Percentiles rank a stretch among this genome's conserved stretches.
These are phyloP conservation scores for Corythucha ciliata DNA, from an alignment of 2,888 invertebrate genomes.

Conservation along the genomic window DNA sequence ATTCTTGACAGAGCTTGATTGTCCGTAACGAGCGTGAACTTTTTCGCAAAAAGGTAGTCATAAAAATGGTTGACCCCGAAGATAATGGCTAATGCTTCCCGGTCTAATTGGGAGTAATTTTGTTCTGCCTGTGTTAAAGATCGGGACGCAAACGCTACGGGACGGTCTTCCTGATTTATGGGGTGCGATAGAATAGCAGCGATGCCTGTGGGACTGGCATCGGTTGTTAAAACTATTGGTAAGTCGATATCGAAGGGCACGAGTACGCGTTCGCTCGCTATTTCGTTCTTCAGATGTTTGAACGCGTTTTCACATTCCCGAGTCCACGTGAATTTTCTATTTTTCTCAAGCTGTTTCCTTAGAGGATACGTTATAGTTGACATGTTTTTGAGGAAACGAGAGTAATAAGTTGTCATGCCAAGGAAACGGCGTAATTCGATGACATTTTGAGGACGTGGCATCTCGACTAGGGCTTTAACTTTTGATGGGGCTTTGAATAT, in stretches of 20 bases:
- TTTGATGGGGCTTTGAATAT: conserved; percentile 8
- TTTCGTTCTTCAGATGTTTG: conserved; percentile 30
- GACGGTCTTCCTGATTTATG: conserved; percentile 22
- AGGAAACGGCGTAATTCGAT: conserved; percentile 10
- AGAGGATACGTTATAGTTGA: conserved; percentile 28
- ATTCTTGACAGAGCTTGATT: conserved; percentile 6
- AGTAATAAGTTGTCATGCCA: conserved; percentile 13
- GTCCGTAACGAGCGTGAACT: conserved; percentile 41
- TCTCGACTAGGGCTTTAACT: conserved; percentile 3
- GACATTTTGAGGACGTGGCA: background rate
- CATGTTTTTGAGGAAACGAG: conserved; percentile 15
- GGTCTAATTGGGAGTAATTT: conserved; percentile 24
- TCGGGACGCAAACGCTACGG: conserved; percentile 28
- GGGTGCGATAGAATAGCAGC: conserved; percentile 5
- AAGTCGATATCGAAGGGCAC: conserved; percentile 30
- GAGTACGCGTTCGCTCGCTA: conserved; percentile 30
- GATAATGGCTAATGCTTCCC: conserved; percentile 23
- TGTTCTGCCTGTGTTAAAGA: conserved; percentile 29
- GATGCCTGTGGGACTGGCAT: conserved; percentile 21
- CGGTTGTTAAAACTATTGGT: conserved; percentile 27
- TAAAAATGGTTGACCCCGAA: conserved; percentile 7
- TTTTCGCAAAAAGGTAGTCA: conserved; percentile 1
- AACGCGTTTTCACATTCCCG: conserved; percentile 30
- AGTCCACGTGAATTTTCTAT: conserved; percentile 28
- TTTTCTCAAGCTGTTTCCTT: conserved; percentile 27